A percentile compares a stretch with the other conserved stretches of the same genome.
phyloP scores from a whole-genome alignment of 2,113 vertebrate species.

The Pardalotus punctatus region DNA sequence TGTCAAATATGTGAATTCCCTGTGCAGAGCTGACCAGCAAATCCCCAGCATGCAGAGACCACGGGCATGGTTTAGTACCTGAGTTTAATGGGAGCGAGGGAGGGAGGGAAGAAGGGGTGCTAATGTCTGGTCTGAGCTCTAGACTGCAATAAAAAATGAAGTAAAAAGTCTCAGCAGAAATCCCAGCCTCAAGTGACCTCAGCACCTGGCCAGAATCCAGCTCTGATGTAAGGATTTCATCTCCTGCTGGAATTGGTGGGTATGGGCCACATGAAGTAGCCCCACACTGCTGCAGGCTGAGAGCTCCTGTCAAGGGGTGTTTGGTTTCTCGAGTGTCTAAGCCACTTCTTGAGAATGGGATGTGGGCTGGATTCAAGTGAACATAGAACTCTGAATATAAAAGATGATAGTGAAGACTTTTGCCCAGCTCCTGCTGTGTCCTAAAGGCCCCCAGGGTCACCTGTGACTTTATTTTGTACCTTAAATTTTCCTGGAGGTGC shows the following conservation, averaged over 20 bases:
- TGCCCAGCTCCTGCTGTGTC: neutral
- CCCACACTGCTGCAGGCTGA: neutral
- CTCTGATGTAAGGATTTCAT: neutral
- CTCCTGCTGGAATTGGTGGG: neutral
- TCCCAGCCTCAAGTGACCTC: neutral
- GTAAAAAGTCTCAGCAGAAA: neutral
- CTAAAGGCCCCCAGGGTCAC: neutral
- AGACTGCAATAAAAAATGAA: neutral
- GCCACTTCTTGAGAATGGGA: neutral
- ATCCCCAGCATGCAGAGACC: neutral
- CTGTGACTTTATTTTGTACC: too few species aligned
- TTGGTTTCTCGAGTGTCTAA: neutral
- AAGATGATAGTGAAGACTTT: neutral
- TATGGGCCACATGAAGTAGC: neutral
- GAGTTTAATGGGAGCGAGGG: neutral
- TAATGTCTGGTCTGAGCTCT: neutral
- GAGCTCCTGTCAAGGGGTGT: neutral
- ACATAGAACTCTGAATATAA: neutral
- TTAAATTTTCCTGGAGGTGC: neutral
- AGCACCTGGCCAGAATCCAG: neutral
- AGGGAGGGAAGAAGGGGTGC: neutral
- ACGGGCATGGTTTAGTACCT: neutral
- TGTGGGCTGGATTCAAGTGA: neutral
- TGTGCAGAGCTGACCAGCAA: neutral
- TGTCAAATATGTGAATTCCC: neutral